Percentiles rank a stretch among this genome's conserved stretches.
Conservation (phyloP, 2,888 invertebrate species). For the Schrankia costaestrigalis region DNA sequence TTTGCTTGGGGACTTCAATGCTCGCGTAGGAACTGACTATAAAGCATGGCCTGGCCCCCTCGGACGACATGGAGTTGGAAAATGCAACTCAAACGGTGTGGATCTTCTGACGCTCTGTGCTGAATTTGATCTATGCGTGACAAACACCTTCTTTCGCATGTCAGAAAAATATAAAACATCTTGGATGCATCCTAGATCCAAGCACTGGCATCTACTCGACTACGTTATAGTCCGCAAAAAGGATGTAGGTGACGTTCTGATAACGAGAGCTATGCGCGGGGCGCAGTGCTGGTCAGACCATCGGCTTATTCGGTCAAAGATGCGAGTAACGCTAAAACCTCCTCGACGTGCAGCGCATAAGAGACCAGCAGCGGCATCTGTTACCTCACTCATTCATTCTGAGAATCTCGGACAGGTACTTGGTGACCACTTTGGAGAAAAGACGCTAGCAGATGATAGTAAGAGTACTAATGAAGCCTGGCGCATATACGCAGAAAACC, state of each 20-base stretch:
- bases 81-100: background rate
- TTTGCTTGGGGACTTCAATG: too few species aligned
- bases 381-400: too few species aligned
- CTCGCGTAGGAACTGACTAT: background rate
- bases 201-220: slow-evolving; percentile 22
- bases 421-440: too few species aligned
- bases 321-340: background rate
- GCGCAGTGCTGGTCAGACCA: background rate
- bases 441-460: too few species aligned
- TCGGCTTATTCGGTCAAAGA: background rate
- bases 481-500: too few species aligned
- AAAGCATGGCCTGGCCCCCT: background rate
- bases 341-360: background rate
- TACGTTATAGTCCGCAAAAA: slow-evolving; percentile 17
- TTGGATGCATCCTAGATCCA: slow-evolving; percentile 25
- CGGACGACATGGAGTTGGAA: slow-evolving; percentile 1
- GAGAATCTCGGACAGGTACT: too few species aligned
- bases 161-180: slow-evolving; percentile 18
- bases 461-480: too few species aligned
- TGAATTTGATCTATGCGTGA: background rate
- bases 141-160: background rate
- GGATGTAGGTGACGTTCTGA: slow-evolving; percentile 8
- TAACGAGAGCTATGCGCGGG: background rate
- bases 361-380: background rate
- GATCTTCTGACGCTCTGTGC: background rate